Evolutionary conservation across 2,888 invertebrate species (phyloP).

Genomic region (Polymixis lichenea): DNA sequence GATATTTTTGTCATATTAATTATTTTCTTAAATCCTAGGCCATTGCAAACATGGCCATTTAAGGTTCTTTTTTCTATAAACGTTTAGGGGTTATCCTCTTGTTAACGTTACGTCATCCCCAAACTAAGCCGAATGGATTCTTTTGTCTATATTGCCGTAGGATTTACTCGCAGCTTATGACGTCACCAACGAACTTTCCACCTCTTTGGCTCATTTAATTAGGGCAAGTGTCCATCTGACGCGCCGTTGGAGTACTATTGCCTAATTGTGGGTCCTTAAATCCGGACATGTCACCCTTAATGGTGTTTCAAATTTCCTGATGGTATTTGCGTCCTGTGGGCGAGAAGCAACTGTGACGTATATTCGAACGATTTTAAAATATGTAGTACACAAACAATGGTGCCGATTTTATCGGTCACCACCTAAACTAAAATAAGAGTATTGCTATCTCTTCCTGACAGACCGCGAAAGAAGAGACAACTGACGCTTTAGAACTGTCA

Average conservation of each 20-base stretch:
- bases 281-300: neutral
- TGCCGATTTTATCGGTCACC: neutral
- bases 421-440: too few relatives aligned
- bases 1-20: neutral
- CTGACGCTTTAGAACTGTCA: too few relatives aligned
- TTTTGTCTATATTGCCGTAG: slow-evolving; percentile 44
- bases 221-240: slow-evolving; percentile 47
- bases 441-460: too few relatives aligned
- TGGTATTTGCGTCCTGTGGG: neutral
- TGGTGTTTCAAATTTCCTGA: neutral
- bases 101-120: slow-evolving; percentile 42
- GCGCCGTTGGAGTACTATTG: neutral
- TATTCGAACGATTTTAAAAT: neutral
- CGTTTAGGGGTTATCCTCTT: slow-evolving; percentile 5
- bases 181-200: slow-evolving; percentile 46
- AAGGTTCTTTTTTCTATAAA: slow-evolving; percentile 5
- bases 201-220: slow-evolving; percentile 45
- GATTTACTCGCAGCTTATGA: slow-evolving; percentile 40
- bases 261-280: slow-evolving; percentile 22
- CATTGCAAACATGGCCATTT: slow-evolving; percentile 7
- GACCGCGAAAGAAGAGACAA: too few relatives aligned
- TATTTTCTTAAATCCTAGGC: neutral
- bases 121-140: slow-evolving; percentile 46
- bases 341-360: neutral
- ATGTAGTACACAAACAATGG: too few relatives aligned